These are phyloP conservation scores for Drosophila paracracens DNA, from an alignment of 2,888 invertebrate genomes.

Conservation along the genomic window DNA sequence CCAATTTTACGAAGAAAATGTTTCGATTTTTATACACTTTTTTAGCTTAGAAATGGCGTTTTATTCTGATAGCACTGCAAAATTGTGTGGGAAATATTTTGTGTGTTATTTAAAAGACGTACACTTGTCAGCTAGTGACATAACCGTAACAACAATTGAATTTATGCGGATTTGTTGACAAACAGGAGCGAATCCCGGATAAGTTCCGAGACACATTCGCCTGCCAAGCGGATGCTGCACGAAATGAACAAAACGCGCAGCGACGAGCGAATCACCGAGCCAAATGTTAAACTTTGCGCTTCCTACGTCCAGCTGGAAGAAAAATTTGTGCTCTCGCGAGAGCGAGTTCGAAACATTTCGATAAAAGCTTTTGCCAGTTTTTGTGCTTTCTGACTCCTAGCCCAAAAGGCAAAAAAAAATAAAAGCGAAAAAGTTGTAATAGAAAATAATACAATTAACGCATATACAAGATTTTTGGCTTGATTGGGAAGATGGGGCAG, in stretches of 20 bases:
- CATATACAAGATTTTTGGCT: slow-evolving; percentile 49
- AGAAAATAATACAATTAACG: slow-evolving; percentile 59
- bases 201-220: slow-evolving; percentile 29
- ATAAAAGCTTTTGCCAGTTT: slow-evolving; percentile 34
- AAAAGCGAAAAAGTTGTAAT: slow-evolving; percentile 48
- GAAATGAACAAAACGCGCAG: slow-evolving; percentile 39
- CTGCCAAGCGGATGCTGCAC: slow-evolving; percentile 59
- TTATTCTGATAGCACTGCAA: slow-evolving; percentile 33
- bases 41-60: background rate
- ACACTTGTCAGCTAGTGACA: slow-evolving; percentile 45
- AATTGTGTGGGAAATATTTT: background rate
- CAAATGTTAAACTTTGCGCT: slow-evolving; percentile 19
- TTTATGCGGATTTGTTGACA: slow-evolving; percentile 61
- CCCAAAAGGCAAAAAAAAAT: background rate
- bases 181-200: slow-evolving; percentile 42
- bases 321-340: background rate
- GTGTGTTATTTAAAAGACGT: background rate
- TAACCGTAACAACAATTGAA: slow-evolving; percentile 54
- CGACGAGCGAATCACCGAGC: slow-evolving; percentile 3
- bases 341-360: slow-evolving; percentile 37
- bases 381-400: slow-evolving; percentile 52
- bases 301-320: slow-evolving; percentile 35
- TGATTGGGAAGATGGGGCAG: slow-evolving; percentile 21
- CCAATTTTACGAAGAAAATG: background rate
- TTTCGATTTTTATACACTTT: background rate